These are phyloP conservation scores for Pollenia griseotomentosa DNA, from an alignment of 2,888 invertebrate species.

Conservation along the genomic window DNA sequence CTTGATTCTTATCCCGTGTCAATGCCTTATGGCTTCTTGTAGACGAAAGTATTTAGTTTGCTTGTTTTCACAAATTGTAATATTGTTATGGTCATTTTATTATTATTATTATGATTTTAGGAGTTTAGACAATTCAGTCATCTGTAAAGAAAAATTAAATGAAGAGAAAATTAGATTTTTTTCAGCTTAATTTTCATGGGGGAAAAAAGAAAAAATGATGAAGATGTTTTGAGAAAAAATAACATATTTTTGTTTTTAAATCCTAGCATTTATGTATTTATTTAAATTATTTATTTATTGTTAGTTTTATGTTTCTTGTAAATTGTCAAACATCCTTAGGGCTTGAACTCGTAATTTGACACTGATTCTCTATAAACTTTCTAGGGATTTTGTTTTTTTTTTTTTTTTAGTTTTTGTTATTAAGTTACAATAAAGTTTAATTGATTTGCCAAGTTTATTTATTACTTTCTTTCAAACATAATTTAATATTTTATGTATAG, in stretches of 20 bases:
- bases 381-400: background rate
- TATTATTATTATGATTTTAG: slow-evolving; percentile 58
- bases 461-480: background rate
- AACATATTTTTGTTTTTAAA: slow-evolving; percentile 33
- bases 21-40: slow-evolving; percentile 60
- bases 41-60: slow-evolving; percentile 42
- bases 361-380: background rate
- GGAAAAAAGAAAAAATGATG: background rate
- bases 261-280: slow-evolving; percentile 32
- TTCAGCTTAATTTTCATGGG: background rate
- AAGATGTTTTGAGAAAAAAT: background rate
- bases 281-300: slow-evolving; percentile 38
- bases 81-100: slow-evolving; percentile 63
- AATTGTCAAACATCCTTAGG: slow-evolving; percentile 31
- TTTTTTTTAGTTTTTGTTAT: background rate
- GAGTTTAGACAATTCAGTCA: slow-evolving; percentile 75
- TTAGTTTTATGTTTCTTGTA: background rate
- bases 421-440: slow-evolving; percentile 41
- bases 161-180: slow-evolving; percentile 75
- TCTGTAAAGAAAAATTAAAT: slow-evolving; percentile 75
- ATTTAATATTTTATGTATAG: no score
- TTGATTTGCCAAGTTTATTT: slow-evolving; percentile 13
- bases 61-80: slow-evolving; percentile 65
- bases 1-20: slow-evolving; percentile 50
- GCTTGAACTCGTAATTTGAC: background rate